phyloP scores from a whole-genome alignment of 2,797 vertebrate species.

The Cryptoblepharus egeriae region DNA sequence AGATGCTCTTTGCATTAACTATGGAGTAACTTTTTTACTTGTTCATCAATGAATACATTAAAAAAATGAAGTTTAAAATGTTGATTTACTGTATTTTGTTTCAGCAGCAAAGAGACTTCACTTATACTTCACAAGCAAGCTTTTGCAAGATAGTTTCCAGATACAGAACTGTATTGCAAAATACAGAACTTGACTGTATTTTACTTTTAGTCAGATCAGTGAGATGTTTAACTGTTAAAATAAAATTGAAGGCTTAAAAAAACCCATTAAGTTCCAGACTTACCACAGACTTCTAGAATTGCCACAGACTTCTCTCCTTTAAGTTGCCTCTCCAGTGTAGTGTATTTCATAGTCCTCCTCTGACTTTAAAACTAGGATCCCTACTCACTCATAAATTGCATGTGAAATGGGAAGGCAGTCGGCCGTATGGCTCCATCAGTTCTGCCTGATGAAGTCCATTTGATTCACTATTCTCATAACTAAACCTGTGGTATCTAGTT shows the following conservation, averaged over 20 bases:
- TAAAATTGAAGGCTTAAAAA: conserved; percentile 15
- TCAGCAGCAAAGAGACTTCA: conserved; percentile 37
- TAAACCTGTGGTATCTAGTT: conserved; percentile 11
- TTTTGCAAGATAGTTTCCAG: conserved; percentile 50
- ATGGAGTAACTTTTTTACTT: conserved; percentile 68
- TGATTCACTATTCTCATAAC: conserved; percentile 38
- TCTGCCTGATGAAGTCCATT: conserved; percentile 40
- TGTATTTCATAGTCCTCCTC: conserved; percentile 11
- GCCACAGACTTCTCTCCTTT: background rate
- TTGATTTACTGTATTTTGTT: conserved; percentile 60
- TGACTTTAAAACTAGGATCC: conserved; percentile 35
- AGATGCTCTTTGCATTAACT: too few species aligned
- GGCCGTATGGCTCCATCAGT: background rate
- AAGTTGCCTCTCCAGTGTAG: background rate
- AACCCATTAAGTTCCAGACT: conserved; percentile 41
- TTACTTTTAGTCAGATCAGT: conserved; percentile 36
- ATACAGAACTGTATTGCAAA: too few species aligned
- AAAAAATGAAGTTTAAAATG: conserved; percentile 70
- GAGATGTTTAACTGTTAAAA: conserved; percentile 39
- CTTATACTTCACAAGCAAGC: conserved; percentile 45
- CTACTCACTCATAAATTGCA: conserved; percentile 45
- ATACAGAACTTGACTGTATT: conserved; percentile 17
- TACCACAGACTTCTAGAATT: conserved; percentile 35
- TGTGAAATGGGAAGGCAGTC: conserved; percentile 47
- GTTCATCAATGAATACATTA: conserved; percentile 21